Evolutionary conservation across 2,888 invertebrate genomes (phyloP), one percentile per base, ranked within the genome.

Genomic region (Lumbricus terrestris): DNA sequence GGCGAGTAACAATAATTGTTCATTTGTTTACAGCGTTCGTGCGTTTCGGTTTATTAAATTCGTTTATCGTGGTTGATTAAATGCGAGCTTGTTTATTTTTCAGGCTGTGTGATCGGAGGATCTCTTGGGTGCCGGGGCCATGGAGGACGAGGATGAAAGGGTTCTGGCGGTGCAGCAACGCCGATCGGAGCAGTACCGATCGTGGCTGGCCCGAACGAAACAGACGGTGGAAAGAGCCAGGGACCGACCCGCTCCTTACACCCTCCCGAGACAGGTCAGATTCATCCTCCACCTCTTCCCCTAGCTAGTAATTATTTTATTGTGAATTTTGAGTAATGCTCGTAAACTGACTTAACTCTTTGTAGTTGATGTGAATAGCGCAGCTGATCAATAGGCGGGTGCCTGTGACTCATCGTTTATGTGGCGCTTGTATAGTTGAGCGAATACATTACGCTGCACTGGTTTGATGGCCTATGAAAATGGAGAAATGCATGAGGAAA

Each of bases 121-220:
- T n/a, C 69, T 69, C 29, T 29, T 5, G n/a, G 69, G 69, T n/a
- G 69, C n/a, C n/a, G 69, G 69, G n/a, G 69, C n/a, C 29, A 69
- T 69, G 69, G 69, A 69, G 69, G 69, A 69, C 11, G 69, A 69
- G 69, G 69, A 69, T 69, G 69, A 69, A 69, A 69, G 69, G 69
- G 69, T 69, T 1, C 8, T 69, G 69, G 69, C 69, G 0, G 69
- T 29, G 29, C 85, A 85, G 0, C 37, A 29, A 23, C 85, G 85
- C 18, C 85, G 85, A 37, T 85, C 85, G 85, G 85, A 85, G 85
- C 85, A 85, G 85, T 85, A 85, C 85, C 85, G 85, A 37, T 85
- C 85, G 0, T 85, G 85, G 85, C 85, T 85, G 20, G 35, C 35
- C 85, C 34, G 85, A 37, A 37, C 85, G 34, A 85, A 18, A 15